Base-by-base conservation (phyloP, 2,888 invertebrate genomes). In the Pseudococcus longispinus region DNA sequence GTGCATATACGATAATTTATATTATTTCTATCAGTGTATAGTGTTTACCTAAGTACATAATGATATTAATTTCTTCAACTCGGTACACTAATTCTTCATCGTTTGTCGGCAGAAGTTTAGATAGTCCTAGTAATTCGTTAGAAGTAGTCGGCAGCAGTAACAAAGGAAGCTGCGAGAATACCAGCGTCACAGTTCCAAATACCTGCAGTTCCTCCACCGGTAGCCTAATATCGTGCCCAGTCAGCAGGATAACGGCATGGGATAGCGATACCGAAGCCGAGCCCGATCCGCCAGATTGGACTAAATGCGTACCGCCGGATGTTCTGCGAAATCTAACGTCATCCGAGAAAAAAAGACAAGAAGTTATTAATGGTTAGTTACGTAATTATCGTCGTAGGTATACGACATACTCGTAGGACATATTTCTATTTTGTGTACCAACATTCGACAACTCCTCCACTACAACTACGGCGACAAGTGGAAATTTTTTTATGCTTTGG, bases 311-410 rank as follows among this genome's bases (percentile, higher is more conserved):
- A 82, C 92, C 95, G 32, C 94, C 94, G 89, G 96, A 97, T 87
- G 93, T 94, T 85, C 92, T 96, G 86, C 92, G 93, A 87, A 93
- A 93, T 88, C 92, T 97, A 89, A 94, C 95, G 89, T 94, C 95
- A 88, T 94, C 94, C 89, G 97, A 97, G 90, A 96, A 95, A 91
- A 97, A 97, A 91, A 92, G 97, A 89, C 97, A 97, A 91, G 97
- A 97, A 92, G 96, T 97, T 90, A 95, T 97, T 88, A 97, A 97
- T 91, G 97, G 96, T 96, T 90, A 90, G 88, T 23, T 60, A 60
- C 60, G 9, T 23, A 23, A 60, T 37, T 37, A 37, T 37, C 9
- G 37, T 80, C 32, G 80, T 80, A 77, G 32, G 37, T 4, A 37
- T 23, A 74, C 13, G 3, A 55, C 55, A n/a, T n/a, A n/a, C n/a